Evolutionary conservation across 2,797 vertebrate species (phyloP).

Genomic region (Nyctalus aviator): DNA sequence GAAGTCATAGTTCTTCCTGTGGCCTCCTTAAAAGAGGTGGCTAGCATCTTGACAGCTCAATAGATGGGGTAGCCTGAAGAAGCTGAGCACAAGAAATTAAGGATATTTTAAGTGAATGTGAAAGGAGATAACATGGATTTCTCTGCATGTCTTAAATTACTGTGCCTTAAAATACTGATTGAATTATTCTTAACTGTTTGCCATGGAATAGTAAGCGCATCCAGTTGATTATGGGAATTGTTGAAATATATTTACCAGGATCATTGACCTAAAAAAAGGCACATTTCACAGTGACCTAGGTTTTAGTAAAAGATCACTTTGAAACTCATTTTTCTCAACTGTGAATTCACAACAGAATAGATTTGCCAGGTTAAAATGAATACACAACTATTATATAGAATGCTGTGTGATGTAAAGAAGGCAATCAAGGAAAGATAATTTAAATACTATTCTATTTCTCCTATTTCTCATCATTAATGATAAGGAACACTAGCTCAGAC

Average conservation of each 20-base stretch:
- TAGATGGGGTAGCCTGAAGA: not conserved
- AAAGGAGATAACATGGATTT: not conserved
- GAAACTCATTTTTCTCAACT: not conserved
- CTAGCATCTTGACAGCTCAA: not conserved
- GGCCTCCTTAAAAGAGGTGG: not conserved
- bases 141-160: not conserved
- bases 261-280: not conserved
- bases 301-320: not conserved
- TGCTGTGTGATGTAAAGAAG: not conserved
- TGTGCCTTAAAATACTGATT: constrained; percentile 12
- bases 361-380: not conserved
- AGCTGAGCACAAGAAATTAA: not conserved
- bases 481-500: not conserved
- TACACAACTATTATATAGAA: not conserved
- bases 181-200: not conserved
- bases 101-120: not conserved
- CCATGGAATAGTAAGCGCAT: not conserved
- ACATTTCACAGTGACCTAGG: not conserved
- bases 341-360: not conserved
- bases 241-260: not conserved
- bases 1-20: not conserved
- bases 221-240: not conserved
- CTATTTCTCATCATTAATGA: not conserved
- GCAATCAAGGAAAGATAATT: not conserved
- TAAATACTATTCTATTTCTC: not conserved